A percentile compares a stretch with the other conserved stretches of the same genome.
Evolutionary conservation across 1,140 invertebrate species (phyloP).

Genomic region (Drosophila simulans): DNA sequence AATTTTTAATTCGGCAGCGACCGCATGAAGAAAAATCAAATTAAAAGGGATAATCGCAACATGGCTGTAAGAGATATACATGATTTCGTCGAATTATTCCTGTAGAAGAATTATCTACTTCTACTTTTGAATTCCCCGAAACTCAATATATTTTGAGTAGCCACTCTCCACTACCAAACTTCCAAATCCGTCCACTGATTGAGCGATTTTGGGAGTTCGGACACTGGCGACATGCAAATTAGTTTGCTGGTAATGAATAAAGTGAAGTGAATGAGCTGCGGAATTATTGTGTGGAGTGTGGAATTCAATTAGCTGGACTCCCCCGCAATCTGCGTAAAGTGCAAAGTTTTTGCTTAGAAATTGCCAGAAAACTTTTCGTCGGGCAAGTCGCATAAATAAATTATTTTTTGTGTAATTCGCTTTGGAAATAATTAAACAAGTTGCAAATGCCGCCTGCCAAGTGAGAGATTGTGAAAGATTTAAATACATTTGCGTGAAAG

Average conservation of each 20-base stretch:
- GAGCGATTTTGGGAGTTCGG: conserved; percentile 27
- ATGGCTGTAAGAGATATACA: no score
- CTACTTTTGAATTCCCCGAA: no score
- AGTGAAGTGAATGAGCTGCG: conserved; percentile 62
- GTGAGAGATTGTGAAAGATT: conserved; percentile 40
- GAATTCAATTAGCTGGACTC: conserved; percentile 61
- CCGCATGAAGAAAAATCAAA: neutral
- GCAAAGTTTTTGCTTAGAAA: conserved; percentile 25
- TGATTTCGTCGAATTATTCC: no score
- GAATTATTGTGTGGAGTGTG: conserved; percentile 69
- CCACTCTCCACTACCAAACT: conserved; percentile 6
- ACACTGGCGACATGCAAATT: conserved; percentile 66
- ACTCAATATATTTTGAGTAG: no score
- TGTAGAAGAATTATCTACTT: no score
- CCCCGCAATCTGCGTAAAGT: conserved; percentile 12
- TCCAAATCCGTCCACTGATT: conserved; percentile 35
- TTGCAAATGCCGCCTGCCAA: conserved; percentile 39
- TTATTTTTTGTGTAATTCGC: conserved; percentile 42
- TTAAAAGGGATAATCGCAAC: neutral
- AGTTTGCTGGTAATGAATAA: conserved; percentile 57
- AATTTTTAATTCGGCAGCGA: conserved; percentile 45
- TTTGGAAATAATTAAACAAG: conserved; percentile 47
- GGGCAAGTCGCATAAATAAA: conserved; percentile 36
- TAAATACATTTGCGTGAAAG: conserved; percentile 56
- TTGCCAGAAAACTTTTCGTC: neutral